A percentile compares a stretch with the other conserved stretches of the same genome.
Conservation (phyloP, 1,140 invertebrate species). For the Calosoma granatense region DNA sequence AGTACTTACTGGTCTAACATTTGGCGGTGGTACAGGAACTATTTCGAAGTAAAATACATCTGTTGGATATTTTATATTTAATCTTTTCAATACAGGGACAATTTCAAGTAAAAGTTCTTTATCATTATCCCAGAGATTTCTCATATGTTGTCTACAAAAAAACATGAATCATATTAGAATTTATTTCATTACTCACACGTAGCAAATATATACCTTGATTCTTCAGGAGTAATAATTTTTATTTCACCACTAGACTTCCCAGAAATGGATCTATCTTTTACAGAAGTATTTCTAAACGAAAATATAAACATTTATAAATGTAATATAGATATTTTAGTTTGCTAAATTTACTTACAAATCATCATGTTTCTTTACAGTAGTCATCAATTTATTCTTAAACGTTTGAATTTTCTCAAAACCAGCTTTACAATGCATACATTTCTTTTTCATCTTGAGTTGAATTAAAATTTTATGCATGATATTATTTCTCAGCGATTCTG, state of each 20-base stretch:
- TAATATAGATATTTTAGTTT: too few species aligned
- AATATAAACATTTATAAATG: too few species aligned
- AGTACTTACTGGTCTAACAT: conserved; percentile 63
- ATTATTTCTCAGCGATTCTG: conserved; percentile 46
- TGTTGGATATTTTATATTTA: conserved; percentile 52
- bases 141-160: conserved; percentile 58
- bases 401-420: conserved; percentile 49
- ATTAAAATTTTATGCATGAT: conserved; percentile 49
- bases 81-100: conserved; percentile 56
- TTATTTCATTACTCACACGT: not conserved
- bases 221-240: conserved; percentile 26
- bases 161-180: conserved; percentile 26
- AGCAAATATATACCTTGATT: conserved; percentile 27
- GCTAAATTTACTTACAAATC: conserved; percentile 17
- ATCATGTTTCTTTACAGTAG: conserved; percentile 35
- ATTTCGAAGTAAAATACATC: conserved; percentile 85
- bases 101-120: conserved; percentile 56
- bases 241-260: conserved; percentile 18
- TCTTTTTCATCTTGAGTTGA: conserved; percentile 40
- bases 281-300: too few species aligned
- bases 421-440: conserved; percentile 52
- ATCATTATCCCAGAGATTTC: conserved; percentile 68
- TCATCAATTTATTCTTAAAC: conserved; percentile 48
- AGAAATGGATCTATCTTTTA: too few species aligned
- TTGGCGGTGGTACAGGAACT: conserved; percentile 77